Percentiles rank a stretch among this genome's conserved stretches.
Conservation (phyloP, 2,888 invertebrate species). For the Dynastes tityus region DNA sequence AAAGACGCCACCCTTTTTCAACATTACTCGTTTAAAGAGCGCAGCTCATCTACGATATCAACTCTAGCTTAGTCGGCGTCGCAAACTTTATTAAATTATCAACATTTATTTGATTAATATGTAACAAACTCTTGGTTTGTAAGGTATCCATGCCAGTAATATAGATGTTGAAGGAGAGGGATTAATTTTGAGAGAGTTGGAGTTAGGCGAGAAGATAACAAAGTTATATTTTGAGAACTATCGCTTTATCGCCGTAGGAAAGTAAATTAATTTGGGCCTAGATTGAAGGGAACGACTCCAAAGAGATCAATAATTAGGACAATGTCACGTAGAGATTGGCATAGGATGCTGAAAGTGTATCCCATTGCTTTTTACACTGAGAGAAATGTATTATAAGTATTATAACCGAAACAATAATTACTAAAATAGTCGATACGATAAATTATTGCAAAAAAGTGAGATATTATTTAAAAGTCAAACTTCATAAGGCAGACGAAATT, state of each 20-base stretch:
- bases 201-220: slow-evolving; percentile 13
- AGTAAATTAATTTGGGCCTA: neutral
- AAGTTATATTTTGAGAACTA: slow-evolving; percentile 11
- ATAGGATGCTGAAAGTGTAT: no score
- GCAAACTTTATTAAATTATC: slow-evolving; percentile 37
- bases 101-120: slow-evolving; percentile 41
- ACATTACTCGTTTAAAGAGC: no score
- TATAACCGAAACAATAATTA: no score
- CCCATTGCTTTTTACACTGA: no score
- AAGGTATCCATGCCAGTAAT: slow-evolving; percentile 12
- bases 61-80: slow-evolving; percentile 8
- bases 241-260: neutral
- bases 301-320: no score
- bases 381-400: no score
- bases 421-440: no score
- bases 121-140: slow-evolving; percentile 30
- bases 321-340: neutral
- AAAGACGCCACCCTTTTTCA: neutral
- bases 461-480: no score
- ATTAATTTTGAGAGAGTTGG: slow-evolving; percentile 18
- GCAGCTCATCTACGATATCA: neutral
- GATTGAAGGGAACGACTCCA: neutral
- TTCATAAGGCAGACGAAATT: no score
- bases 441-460: no score
- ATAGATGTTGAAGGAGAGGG: slow-evolving; percentile 6